Conservation (phyloP, 2,797 vertebrate species). For the Alfaro cultratus region DNA sequence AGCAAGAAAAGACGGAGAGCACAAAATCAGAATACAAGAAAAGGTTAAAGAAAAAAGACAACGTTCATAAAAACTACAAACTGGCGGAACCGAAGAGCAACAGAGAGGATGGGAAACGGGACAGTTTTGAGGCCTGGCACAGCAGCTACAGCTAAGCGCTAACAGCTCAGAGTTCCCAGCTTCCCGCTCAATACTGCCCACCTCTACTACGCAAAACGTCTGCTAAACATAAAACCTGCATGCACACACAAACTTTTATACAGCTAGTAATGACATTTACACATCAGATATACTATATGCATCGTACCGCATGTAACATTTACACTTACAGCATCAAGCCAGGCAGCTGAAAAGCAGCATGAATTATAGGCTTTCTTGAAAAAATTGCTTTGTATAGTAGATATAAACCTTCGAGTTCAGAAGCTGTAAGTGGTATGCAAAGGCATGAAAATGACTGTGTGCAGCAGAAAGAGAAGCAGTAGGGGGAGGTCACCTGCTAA, state of each 20-base stretch:
- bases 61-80: conserved; percentile 26
- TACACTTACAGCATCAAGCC: not conserved
- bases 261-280: conserved; percentile 27
- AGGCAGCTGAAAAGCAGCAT: not conserved
- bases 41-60: conserved; percentile 35
- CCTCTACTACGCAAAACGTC: conserved; percentile 62
- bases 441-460: conserved; percentile 21
- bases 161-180: conserved; percentile 45
- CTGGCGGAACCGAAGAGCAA: conserved; percentile 9
- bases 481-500: conserved; percentile 65
- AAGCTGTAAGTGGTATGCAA: conserved; percentile 18
- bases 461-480: conserved; percentile 18
- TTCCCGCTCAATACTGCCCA: conserved; percentile 71
- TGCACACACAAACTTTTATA: conserved; percentile 39
- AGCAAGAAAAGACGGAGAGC: conserved; percentile 31
- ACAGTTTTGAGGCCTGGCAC: conserved; percentile 64
- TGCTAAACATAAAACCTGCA: conserved; percentile 48
- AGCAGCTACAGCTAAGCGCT: conserved; percentile 52
- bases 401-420: conserved; percentile 12
- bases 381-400: not conserved
- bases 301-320: conserved; percentile 16
- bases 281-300: conserved; percentile 29
- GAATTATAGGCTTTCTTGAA: conserved; percentile 6
- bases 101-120: conserved; percentile 41
- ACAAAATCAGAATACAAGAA: conserved; percentile 26